phyloP scores from a whole-genome alignment of 2,113 vertebrate species.

The Onychostruthus taczanowskii region DNA sequence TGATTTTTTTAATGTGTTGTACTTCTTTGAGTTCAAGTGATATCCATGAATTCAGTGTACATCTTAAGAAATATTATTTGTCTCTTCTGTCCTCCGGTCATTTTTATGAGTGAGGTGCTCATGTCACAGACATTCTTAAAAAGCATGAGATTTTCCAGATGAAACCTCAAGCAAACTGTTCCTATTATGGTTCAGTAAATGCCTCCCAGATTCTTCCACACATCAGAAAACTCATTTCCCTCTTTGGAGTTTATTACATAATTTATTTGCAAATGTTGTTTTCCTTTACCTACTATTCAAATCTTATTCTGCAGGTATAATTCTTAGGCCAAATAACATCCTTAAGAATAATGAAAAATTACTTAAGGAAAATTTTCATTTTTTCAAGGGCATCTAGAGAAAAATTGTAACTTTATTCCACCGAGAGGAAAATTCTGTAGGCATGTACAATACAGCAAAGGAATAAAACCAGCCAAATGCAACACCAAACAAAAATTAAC shows the following conservation, averaged over 20 bases:
- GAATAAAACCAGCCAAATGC: rapidly evolving
- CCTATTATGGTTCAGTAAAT: neutral
- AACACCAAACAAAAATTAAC: neutral
- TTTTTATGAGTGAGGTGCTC: neutral
- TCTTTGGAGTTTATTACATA: neutral
- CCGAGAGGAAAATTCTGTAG: neutral
- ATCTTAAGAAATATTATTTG: neutral
- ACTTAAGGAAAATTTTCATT: neutral
- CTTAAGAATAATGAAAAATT: neutral
- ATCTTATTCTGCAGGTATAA: neutral
- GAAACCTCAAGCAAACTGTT: neutral
- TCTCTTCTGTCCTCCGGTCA: neutral
- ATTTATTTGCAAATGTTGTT: neutral
- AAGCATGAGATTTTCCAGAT: neutral
- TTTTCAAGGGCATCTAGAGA: neutral
- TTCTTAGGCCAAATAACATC: neutral
- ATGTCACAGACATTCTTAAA: neutral
- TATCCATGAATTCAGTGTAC: neutral
- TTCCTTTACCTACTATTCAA: neutral
- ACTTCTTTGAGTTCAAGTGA: neutral
- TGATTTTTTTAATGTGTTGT: neutral
- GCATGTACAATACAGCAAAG: neutral
- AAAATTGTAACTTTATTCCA: neutral
- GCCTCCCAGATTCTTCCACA: neutral
- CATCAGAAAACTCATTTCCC: neutral